A percentile compares a stretch with the other conserved stretches of the same genome.
Conservation (phyloP, 1,140 invertebrate genomes). For the Latrodectus geometricus region DNA sequence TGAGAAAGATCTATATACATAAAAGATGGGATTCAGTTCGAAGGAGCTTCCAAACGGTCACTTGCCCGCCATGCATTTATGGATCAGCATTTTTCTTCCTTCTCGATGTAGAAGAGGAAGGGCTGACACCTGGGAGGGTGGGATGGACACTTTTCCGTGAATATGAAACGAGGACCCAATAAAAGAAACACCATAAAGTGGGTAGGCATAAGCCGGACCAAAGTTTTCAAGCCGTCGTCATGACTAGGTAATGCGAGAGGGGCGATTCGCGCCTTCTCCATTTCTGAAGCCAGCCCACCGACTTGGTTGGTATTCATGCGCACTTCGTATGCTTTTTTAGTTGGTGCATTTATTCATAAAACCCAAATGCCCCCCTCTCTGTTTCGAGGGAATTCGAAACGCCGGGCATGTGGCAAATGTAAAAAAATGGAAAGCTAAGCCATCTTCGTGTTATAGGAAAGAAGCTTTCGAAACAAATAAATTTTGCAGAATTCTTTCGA, state of each 20-base stretch:
- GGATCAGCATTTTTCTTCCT: constrained; percentile 37
- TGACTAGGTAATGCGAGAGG: constrained; percentile 43
- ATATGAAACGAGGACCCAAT: constrained; percentile 57
- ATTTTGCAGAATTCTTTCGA: too few relatives aligned
- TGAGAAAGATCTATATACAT: constrained; percentile 59
- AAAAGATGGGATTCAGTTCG: constrained; percentile 57
- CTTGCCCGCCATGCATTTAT: constrained; percentile 56
- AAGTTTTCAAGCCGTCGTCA: constrained; percentile 19
- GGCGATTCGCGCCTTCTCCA: not conserved
- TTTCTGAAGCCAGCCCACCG: not conserved
- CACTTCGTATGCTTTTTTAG: constrained; percentile 23
- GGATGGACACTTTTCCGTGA: constrained; percentile 35
- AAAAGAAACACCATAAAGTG: constrained; percentile 59
- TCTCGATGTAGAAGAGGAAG: constrained; percentile 1
- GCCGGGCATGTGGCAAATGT: too few relatives aligned
- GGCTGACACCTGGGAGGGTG: constrained; percentile 13
- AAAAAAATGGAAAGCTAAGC: too few relatives aligned
- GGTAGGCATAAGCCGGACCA: constrained; percentile 41
- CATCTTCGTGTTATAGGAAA: too few relatives aligned
- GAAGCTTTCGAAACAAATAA: too few relatives aligned
- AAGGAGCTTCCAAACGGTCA: constrained; percentile 49
- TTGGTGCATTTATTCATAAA: constrained; percentile 28
- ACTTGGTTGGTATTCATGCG: constrained; percentile 29
- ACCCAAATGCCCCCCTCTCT: constrained; percentile 5
- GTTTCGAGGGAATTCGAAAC: not conserved